Base-by-base conservation (phyloP, 2,888 invertebrate genomes). In the Leptogaster cylindrica region DNA sequence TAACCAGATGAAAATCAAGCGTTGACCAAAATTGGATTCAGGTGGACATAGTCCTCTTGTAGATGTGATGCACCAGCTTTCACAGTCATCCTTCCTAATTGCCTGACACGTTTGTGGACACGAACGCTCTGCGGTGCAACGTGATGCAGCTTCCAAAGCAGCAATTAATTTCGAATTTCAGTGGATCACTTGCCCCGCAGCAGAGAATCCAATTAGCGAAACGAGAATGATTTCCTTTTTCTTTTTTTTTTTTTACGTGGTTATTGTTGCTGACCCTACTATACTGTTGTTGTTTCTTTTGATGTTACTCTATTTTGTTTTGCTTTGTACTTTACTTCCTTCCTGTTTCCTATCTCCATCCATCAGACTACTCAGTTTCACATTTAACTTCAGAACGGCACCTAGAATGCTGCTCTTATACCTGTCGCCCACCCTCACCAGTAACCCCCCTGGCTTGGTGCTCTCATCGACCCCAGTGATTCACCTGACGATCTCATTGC, bases 31-130 rank as follows among this genome's bases (percentile, higher is more conserved):
- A 64, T 65, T 52, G 23, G 55, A 36, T 44, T 48, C 28, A 10
- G 55, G 31, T 48, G 46, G 64, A 31, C 28, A 48, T 64, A 6
- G 16, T 31, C 20, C 33, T n/a, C n/a, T n/a, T n/a, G n/a, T n/a
- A n/a, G n/a, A n/a, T 16, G 25, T 31, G 46, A 64, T 44, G 64
- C 46, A n/a, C n/a, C n/a, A 46, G 64, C 44, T 64, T 50, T 52
- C 51, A 51, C 51, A 51, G 36, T 48, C n/a, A n/a, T n/a, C n/a
- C n/a, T n/a, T 23, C 55, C 67, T 64, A 67, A 67, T 67, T 67
- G 64, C 48, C 31, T 46, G 50, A 64, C 64, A 67, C 52, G 64
- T 64, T 67, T 20, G 51, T 18, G 44, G 28, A 46, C 52, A 36
- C 20, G 23, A n/a, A 51, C 18, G n/a, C 14, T 7, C 51, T 16